phyloP scores from a whole-genome alignment of 2,888 invertebrate species.

The Patella pellucida region DNA sequence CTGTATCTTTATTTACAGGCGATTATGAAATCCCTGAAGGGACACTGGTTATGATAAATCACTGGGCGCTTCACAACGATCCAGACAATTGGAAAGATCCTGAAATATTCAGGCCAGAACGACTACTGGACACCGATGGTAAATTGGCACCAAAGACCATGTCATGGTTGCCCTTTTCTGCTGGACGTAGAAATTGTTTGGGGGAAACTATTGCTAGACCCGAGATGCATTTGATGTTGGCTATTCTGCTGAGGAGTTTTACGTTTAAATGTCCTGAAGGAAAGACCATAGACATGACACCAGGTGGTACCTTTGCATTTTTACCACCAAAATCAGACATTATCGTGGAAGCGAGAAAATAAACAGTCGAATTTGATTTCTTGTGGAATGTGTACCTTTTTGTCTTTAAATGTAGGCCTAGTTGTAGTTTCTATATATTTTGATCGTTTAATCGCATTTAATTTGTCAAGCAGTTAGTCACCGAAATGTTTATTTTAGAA shows the following conservation, averaged over 20 bases:
- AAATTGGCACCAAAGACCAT: constrained; percentile 48
- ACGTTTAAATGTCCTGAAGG: constrained; percentile 12
- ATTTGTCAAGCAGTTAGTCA: too few relatives aligned
- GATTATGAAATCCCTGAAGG: constrained; percentile 50
- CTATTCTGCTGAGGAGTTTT: constrained; percentile 28
- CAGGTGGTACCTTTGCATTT: neutral
- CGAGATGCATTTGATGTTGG: constrained; percentile 28
- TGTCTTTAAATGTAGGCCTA: too few relatives aligned
- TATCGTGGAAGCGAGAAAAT: neutral
- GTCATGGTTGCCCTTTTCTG: constrained; percentile 58
- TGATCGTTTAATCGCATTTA: too few relatives aligned
- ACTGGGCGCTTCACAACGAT: constrained; percentile 52
- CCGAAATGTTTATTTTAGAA: too few relatives aligned
- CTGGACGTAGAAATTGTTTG: constrained; percentile 37
- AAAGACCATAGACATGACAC: neutral
- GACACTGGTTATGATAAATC: constrained; percentile 48
- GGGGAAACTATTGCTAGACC: constrained; percentile 34
- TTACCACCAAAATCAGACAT: neutral
- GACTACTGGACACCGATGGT: constrained; percentile 51
- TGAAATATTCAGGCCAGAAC: constrained; percentile 49
- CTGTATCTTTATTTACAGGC: constrained; percentile 28
- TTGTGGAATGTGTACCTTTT: too few relatives aligned
- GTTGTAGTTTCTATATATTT: too few relatives aligned
- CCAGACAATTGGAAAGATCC: constrained; percentile 51
- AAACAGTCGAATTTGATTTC: too few relatives aligned